Evolutionary conservation across 1,140 invertebrate species (phyloP).

Genomic region (Callitettix versicolor): DNA sequence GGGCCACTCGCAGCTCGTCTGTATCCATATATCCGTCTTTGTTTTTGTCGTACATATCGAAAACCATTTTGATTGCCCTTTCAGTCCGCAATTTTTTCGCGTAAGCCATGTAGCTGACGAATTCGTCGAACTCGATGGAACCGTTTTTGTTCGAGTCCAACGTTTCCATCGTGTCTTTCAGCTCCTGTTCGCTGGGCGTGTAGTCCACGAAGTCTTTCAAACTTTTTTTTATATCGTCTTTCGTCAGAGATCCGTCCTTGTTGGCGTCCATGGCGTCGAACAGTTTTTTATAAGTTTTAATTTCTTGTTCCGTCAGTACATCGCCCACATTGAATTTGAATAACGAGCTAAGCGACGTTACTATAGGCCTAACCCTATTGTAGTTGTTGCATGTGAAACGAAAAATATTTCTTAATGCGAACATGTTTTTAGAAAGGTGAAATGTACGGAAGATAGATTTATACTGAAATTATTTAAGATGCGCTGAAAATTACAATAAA

Average conservation of each 20-base stretch:
- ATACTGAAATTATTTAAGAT: too few species aligned
- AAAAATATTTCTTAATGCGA: too few species aligned
- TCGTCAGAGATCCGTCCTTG: neutral
- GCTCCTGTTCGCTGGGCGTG: neutral
- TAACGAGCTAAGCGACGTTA: too few species aligned
- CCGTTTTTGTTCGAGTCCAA: conserved; percentile 2
- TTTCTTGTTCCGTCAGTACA: neutral
- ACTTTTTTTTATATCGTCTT: conserved; percentile 1
- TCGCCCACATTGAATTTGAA: neutral
- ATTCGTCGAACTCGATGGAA: neutral
- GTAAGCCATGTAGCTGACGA: conserved; percentile 3
- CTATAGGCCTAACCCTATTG: too few species aligned
- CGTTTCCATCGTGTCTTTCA: conserved; percentile 4
- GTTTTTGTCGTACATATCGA: conserved; percentile 6
- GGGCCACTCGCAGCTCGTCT: conserved; percentile 2
- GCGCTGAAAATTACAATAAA: too few species aligned
- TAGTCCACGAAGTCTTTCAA: conserved; percentile 4
- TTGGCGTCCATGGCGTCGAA: conserved; percentile 6
- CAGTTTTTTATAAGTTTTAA: neutral
- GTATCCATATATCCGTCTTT: conserved; percentile 2
- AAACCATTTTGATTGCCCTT: conserved; percentile 1
- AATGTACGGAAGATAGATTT: too few species aligned
- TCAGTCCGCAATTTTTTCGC: conserved; percentile 1
- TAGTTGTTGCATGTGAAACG: too few species aligned
- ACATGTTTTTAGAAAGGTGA: too few species aligned